Evolutionary conservation across 2,888 invertebrate genomes (phyloP).

Genomic region (Colletes collaris): DNA sequence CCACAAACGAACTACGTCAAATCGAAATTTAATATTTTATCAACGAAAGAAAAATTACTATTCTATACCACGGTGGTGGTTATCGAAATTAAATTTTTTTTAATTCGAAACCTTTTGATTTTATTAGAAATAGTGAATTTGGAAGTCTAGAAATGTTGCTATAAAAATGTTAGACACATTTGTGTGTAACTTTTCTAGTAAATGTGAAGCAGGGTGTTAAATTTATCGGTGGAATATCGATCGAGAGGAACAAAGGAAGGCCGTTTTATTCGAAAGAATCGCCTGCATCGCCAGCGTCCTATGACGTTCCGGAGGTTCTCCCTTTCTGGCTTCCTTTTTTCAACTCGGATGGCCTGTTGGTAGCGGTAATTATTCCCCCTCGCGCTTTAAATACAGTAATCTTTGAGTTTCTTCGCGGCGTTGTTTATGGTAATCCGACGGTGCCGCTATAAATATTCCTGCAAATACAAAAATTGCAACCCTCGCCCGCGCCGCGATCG

Average conservation of each 20-base stretch:
- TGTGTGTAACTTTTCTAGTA: no score
- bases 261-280: conserved; percentile 23
- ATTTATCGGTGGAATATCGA: conserved; percentile 7
- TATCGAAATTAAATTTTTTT: no score
- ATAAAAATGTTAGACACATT: no score
- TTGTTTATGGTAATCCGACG: conserved; percentile 81
- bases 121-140: no score
- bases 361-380: conserved; percentile 79
- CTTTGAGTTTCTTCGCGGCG: conserved; percentile 77
- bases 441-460: conserved; percentile 79
- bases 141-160: no score
- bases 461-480: conserved; percentile 81
- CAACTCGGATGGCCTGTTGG: conserved; percentile 64
- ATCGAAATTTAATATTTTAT: no score
- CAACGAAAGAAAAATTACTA: no score
- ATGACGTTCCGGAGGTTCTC: conserved; percentile 61
- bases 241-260: background rate
- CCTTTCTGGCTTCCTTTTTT: conserved; percentile 64
- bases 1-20: no score
- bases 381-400: conserved; percentile 79
- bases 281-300: conserved; percentile 36
- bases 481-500: conserved; percentile 61
- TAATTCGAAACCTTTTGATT: no score
- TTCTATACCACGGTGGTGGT: no score
- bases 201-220: background rate